Base-by-base conservation (phyloP, 2,797 vertebrate genomes). In the Lepilemur septentrionalis region DNA sequence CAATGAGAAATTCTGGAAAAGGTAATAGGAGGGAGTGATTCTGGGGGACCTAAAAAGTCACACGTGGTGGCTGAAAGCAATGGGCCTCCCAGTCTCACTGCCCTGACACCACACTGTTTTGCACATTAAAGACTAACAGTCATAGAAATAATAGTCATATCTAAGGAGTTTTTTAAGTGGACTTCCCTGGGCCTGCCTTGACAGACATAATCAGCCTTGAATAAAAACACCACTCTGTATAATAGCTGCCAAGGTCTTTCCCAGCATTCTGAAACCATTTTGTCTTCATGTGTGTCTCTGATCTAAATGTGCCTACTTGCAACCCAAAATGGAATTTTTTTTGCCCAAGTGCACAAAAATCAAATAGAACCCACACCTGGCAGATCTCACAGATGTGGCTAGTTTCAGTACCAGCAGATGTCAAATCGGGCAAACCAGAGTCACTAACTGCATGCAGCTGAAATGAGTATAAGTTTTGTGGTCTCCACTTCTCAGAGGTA, bases 261-360 rank as follows among this genome's bases (percentile, higher is more conserved):
- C 52, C 75, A 85, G 65, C 41, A 30, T 90, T 81, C 84, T 79
- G 46, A 84, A 92, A 48, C 46, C 48, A 76, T 75, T 79, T 89
- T 73, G 32, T 35, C 38, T 95, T 95, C 89, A 90, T 30, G 8
- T 65, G 35, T 61, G 35, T 61, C 43, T 95, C 55, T 52, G 63
- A 93, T 81, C 80, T 81, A 84, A 95, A 90, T 76, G 67, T 30
- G 91, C 84, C 65, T 91, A 50, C 65, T 93, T 94, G 84, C 80
- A 67, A 84, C 12, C 43, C 48, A 30, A 81, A 91, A 86, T 38
- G 43, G 14, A 38, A 41, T 28, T 25, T 81, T 43, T 43, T 55
- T 72, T 87, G 0, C n/a, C 13, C 46, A 88, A 92, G 20, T 43
- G 30, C 43, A 46, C 41, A 88, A 87, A 55, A 59, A 73, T 67